Base-by-base conservation (phyloP, 2,888 invertebrate species). In the Diarsia rubi region DNA sequence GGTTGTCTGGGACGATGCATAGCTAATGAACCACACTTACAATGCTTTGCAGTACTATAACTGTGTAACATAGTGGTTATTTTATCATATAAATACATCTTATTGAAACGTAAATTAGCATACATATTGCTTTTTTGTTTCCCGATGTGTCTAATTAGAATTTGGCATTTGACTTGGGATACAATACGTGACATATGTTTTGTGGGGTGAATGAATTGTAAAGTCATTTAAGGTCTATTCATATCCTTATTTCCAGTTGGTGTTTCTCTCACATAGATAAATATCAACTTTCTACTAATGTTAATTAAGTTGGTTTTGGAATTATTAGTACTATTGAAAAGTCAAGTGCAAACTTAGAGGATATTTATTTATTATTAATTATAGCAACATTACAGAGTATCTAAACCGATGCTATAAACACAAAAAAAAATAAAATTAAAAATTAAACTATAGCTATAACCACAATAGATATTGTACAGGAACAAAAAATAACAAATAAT, bases 71-170 rank as follows among this genome's bases (percentile, higher is more conserved):
- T 79, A 74, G 88, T 88, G 75, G 85, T 87, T 65, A 88, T 85
- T 89, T 92, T 90, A 89, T 92, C 86, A 93, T 93, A 91, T 91
- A 92, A 93, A 93, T 92, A 90, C 70, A 81, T 78, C 81, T 82
- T 79, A 83, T 83, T 79, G 73, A 81, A 79, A 27, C 60, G 64
- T 79, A 44, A 70, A 91, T 93, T 92, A 88, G 90, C 92, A 92
- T 91, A 91, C 84, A 89, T 90, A 92, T 91, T 91, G 88, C 78
- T 90, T 90, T 90, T 92, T 93, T 91, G 84, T 77, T 67, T 64
- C 57, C 71, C 73, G 64, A 83, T 88, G 83, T 88, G 85, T 85
- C 84, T 88, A 84, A 90, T 87, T 88, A 88, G 77, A 90, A 88
- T 88, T 90, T 85, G 82, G 82, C 76, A 82, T 88, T 88, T 85